Evolutionary conservation across 2,888 invertebrate species (phyloP).

Genomic region (Seira sanloemensis): DNA sequence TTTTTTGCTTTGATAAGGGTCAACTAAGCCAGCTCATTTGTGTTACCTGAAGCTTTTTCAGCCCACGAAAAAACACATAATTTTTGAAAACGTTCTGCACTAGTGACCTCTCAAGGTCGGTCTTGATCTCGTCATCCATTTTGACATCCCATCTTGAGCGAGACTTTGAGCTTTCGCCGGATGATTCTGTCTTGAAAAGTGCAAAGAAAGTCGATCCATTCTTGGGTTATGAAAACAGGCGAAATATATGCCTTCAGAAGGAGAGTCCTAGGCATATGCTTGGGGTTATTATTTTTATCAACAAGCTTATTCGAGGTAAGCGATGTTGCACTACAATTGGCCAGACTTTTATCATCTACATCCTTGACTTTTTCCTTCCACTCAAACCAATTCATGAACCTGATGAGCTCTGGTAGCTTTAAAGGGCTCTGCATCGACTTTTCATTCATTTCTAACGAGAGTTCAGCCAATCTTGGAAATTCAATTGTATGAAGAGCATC

Average conservation of each 20-base stretch:
- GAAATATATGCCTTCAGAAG: constrained; percentile 9
- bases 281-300: too few relatives aligned
- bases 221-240: constrained; percentile 20
- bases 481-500: constrained; percentile 35
- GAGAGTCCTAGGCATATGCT: neutral
- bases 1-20: too few relatives aligned
- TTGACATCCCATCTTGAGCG: constrained; percentile 18
- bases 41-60: constrained; percentile 31
- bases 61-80: constrained; percentile 31
- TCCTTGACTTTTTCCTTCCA: neutral
- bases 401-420: constrained; percentile 43
- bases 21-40: too few relatives aligned
- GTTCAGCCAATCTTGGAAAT: constrained; percentile 26
- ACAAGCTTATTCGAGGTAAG: too few relatives aligned
- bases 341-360: neutral
- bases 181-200: constrained; percentile 27
- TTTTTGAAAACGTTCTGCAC: constrained; percentile 20
- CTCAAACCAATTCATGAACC: constrained; percentile 39
- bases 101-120: neutral
- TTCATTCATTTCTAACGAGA: constrained; percentile 40
- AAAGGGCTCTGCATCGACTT: constrained; percentile 42
- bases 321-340: too few relatives aligned
- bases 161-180: neutral
- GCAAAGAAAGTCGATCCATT: constrained; percentile 32
- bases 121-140: constrained; percentile 21